Conservation (phyloP, 2,888 invertebrate species). For the Kryphioiulus occultus region DNA sequence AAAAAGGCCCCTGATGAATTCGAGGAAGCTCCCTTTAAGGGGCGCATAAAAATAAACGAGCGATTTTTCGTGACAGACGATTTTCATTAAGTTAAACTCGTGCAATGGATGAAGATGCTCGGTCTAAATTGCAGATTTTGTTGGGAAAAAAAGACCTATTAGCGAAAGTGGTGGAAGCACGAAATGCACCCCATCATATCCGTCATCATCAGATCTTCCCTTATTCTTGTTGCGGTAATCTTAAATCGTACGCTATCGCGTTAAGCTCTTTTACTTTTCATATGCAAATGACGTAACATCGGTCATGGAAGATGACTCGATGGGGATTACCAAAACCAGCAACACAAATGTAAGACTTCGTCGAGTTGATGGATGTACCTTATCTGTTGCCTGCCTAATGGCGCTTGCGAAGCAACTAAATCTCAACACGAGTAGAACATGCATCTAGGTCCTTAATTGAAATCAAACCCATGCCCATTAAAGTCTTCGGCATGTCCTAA, state of each 20-base stretch:
- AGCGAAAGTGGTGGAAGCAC: neutral
- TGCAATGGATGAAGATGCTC: neutral
- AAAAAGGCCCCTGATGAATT: neutral
- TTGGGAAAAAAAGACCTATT: constrained; percentile 37
- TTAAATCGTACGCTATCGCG: neutral
- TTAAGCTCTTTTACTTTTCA: constrained; percentile 43
- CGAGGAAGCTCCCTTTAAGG: neutral
- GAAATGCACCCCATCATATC: constrained; percentile 7
- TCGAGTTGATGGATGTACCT: neutral
- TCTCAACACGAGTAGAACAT: neutral
- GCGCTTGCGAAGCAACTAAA: neutral
- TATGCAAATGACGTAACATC: constrained; percentile 46
- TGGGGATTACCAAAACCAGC: constrained; percentile 28
- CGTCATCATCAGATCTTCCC: constrained; percentile 37
- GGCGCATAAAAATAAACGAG: constrained; percentile 6
- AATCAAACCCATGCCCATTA: too few species aligned
- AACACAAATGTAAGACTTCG: constrained; percentile 9
- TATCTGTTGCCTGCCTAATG: neutral
- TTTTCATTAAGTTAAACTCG: neutral
- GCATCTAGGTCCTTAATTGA: too few species aligned
- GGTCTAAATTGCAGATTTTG: neutral
- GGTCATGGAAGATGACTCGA: constrained; percentile 40
- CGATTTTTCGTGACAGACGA: constrained; percentile 26
- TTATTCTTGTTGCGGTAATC: constrained; percentile 27
- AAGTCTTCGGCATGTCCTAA: too few species aligned